Evolutionary conservation across 2,113 vertebrate species (phyloP), one percentile per base, ranked within the genome.

Genomic region (Oreotrochilus melanogaster): DNA sequence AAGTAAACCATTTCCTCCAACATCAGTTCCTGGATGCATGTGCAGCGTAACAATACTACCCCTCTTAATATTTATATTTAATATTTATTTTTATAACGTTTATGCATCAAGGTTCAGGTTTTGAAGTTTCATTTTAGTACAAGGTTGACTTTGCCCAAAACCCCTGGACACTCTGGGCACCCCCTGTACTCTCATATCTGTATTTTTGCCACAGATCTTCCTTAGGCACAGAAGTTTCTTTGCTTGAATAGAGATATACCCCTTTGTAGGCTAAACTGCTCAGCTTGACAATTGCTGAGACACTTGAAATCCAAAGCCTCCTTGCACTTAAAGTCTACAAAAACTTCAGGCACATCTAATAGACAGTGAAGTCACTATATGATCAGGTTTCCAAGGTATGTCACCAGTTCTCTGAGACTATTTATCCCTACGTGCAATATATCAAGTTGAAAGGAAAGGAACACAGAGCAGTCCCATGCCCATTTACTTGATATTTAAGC

Each of bases 11-110:
- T 51, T 30, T 13, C 3, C 33, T n/a, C 48, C 35, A 25, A 18
- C 43, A 57, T 90, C 72, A 92, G 24, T n/a, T 6, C 24, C 42
- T 8, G 1, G 37, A 57, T 67, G 42, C 27, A 78, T 2, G 13
- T 2, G 3, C 53, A 82, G 7, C 10, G 4, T 6, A 64, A 21
- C 19, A 79, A 7, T 2, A 60, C 27, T 6, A 13, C 14, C 0
- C 9, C 3, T 23, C 33, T n/a, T 17, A 2, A 6, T 4, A 27
- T 53, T 37, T 37, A 37, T 37, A 37, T 37, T 37, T 37, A 37
- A 37, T 37, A 37, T 37, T 37, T 37, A 37, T 37, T 37, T 67
- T 8, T 10, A 2, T 9, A 57, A n/a, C 4, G 13, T 19, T 33
- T 15, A 37, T 3, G 19, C 27, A 47, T 8, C 57, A 47, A 57